These are phyloP conservation scores for Akabosia matsudoensis DNA, from an alignment of 1,140 invertebrate genomes.

Conservation along the genomic window DNA sequence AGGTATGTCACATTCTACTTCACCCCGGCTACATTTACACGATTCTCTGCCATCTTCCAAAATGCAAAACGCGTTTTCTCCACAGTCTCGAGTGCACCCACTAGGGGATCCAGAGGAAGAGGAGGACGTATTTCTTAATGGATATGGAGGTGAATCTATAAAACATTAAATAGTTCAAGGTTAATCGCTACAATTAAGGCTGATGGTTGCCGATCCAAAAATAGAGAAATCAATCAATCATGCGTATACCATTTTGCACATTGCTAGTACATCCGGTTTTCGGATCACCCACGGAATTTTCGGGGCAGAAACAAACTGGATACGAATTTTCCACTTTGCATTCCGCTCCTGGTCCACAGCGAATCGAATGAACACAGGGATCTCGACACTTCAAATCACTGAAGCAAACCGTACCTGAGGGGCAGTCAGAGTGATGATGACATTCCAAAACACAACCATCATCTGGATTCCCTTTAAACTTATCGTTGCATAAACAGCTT, in stretches of 20 bases:
- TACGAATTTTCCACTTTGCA: slow-evolving; percentile 73
- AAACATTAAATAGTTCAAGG: background rate
- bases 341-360: slow-evolving; percentile 69
- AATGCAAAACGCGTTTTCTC: background rate
- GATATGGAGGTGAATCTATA: background rate
- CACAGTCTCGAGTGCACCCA: slow-evolving; percentile 12
- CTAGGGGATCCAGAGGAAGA: too few relatives aligned
- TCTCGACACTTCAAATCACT: slow-evolving; percentile 65
- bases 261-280: slow-evolving; percentile 33
- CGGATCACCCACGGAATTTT: slow-evolving; percentile 58
- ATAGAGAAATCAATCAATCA: background rate
- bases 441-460: slow-evolving; percentile 66
- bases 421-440: slow-evolving; percentile 78
- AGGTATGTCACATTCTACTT: slow-evolving; percentile 67
- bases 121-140: background rate
- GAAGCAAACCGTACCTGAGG: slow-evolving; percentile 67
- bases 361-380: slow-evolving; percentile 65
- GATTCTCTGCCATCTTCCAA: background rate
- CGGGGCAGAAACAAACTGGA: slow-evolving; percentile 70
- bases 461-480: slow-evolving; percentile 73
- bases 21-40: slow-evolving; percentile 51
- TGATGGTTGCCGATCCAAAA: background rate
- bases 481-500: slow-evolving; percentile 78
- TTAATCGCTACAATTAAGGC: background rate
- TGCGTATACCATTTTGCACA: slow-evolving; percentile 35